These are phyloP conservation scores for Halesus radiatus DNA, from an alignment of 1,140 invertebrate species.

Conservation along the genomic window DNA sequence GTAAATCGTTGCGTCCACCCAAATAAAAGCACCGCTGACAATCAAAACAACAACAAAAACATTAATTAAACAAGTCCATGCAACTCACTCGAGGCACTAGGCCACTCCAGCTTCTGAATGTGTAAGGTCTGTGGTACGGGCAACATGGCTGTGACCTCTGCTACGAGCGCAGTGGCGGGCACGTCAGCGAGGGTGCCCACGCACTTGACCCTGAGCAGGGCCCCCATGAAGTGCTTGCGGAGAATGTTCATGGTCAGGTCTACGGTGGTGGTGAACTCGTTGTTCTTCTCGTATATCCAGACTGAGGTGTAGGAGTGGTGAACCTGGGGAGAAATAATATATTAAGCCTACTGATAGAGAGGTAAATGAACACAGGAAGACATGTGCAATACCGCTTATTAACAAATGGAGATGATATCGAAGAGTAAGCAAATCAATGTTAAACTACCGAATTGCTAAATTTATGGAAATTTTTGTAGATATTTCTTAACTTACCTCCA, in stretches of 20 bases:
- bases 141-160: slow-evolving; percentile 47
- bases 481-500: slow-evolving; percentile 41
- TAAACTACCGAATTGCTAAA: no score
- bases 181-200: slow-evolving; percentile 23
- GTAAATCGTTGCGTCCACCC: no score
- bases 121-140: slow-evolving; percentile 46
- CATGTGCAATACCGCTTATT: no score
- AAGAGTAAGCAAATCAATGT: no score
- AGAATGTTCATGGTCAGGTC: not conserved
- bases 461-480: not conserved
- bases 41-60: no score
- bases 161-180: slow-evolving; percentile 32
- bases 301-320: not conserved
- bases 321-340: not conserved
- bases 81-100: slow-evolving; percentile 30
- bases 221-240: slow-evolving; percentile 47
- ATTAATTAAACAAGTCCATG: no score
- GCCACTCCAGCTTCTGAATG: slow-evolving; percentile 53
- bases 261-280: not conserved
- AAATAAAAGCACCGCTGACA: no score
- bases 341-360: no score
- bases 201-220: slow-evolving; percentile 46
- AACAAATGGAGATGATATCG: no score
- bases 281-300: not conserved
- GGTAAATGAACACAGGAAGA: no score